Evolutionary conservation across 2,888 invertebrate species (phyloP).

Genomic region (Mesorhabditis spiculigera): DNA sequence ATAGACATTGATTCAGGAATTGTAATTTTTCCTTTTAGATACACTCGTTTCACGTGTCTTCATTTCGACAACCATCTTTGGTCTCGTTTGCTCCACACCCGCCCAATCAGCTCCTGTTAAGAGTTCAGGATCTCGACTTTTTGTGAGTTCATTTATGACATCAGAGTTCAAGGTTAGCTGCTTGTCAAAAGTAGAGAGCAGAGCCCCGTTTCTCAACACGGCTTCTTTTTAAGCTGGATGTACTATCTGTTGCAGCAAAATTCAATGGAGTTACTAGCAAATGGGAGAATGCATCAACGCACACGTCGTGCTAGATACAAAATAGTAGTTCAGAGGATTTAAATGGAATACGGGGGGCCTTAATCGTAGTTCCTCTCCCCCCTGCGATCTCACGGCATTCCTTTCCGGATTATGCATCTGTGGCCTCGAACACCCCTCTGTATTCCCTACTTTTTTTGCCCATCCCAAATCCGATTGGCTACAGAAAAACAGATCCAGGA

Average conservation of each 20-base stretch:
- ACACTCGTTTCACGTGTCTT: conserved; percentile 36
- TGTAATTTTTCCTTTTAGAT: conserved; percentile 18
- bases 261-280: too few relatives aligned
- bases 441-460: too few relatives aligned
- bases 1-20: conserved; percentile 3
- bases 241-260: conserved; percentile 4
- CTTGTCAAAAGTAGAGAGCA: background rate
- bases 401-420: too few relatives aligned
- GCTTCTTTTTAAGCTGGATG: background rate
- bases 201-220: background rate
- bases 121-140: conserved; percentile 44
- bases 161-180: background rate
- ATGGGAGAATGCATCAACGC: too few relatives aligned
- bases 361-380: too few relatives aligned
- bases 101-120: conserved; percentile 41
- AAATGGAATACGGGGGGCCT: too few relatives aligned
- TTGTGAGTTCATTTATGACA: conserved; percentile 28
- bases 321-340: too few relatives aligned
- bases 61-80: conserved; percentile 36
- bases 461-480: too few relatives aligned
- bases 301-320: too few relatives aligned
- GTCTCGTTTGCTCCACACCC: conserved; percentile 40
- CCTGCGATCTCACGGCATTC: too few relatives aligned
- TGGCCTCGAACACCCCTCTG: too few relatives aligned
- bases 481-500: too few relatives aligned